Percentiles rank a stretch among this genome's conserved stretches.
These are phyloP conservation scores for Psix sp. DNA, from an alignment of 1,140 invertebrate species.

Conservation along the genomic window DNA sequence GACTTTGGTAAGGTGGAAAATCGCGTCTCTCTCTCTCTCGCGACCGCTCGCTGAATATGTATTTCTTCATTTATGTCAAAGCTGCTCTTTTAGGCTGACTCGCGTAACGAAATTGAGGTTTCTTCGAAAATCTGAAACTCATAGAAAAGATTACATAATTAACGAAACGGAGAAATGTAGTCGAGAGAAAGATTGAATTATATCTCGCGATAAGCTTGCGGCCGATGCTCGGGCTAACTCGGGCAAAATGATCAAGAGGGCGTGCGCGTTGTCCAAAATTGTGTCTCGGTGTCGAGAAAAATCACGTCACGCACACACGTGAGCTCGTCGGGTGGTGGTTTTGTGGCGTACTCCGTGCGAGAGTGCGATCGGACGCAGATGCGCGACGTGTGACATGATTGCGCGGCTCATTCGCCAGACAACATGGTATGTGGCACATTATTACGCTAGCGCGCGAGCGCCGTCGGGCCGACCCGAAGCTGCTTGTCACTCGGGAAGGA, in stretches of 20 bases:
- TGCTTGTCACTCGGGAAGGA: background rate
- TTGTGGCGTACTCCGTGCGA: background rate
- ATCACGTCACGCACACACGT: background rate
- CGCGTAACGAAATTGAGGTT: too few relatives aligned
- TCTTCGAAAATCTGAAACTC: too few relatives aligned
- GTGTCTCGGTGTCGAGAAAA: conserved; percentile 9
- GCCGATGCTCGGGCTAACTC: background rate
- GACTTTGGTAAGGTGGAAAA: too few relatives aligned
- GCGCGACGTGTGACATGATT: conserved; percentile 1
- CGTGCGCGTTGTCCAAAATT: conserved; percentile 16
- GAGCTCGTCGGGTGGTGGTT: background rate
- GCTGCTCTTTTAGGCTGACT: too few relatives aligned
- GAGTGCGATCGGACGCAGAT: background rate
- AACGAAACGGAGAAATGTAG: too few relatives aligned
- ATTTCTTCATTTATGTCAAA: too few relatives aligned
- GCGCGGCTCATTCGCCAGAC: background rate
- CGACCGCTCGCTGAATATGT: too few relatives aligned
- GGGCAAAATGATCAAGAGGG: conserved; percentile 12
- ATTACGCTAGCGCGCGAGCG: background rate
- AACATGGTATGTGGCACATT: background rate
- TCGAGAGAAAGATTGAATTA: background rate
- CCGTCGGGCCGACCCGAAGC: background rate
- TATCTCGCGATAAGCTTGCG: conserved; percentile 7
- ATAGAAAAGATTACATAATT: too few relatives aligned
- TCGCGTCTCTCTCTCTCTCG: too few relatives aligned